Evolutionary conservation across 2,888 invertebrate genomes (phyloP).

Genomic region (Lepetodrilus schrolli): DNA sequence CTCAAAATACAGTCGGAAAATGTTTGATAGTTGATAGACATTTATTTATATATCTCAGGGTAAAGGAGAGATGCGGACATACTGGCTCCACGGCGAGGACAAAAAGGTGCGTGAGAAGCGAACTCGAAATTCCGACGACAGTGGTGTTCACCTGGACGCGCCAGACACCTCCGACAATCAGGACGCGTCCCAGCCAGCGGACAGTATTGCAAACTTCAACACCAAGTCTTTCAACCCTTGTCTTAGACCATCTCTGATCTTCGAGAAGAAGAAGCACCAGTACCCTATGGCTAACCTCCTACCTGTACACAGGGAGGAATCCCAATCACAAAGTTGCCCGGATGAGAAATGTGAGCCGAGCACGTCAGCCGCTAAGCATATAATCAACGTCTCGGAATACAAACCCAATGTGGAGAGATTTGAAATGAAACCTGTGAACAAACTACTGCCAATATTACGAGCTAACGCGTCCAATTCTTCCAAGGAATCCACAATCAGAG

Average conservation of each 20-base stretch:
- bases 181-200: neutral
- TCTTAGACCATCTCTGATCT: conserved; percentile 30
- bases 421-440: neutral
- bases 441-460: neutral
- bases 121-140: conserved; percentile 37
- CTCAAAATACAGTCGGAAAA: too few species aligned
- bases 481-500: neutral
- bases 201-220: neutral
- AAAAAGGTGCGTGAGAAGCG: conserved; percentile 31
- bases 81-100: conserved; percentile 63
- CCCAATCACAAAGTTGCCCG: neutral
- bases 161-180: conserved; percentile 25
- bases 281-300: neutral
- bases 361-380: neutral
- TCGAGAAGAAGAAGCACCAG: neutral
- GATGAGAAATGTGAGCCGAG: neutral
- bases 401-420: neutral
- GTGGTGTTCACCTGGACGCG: conserved; percentile 35
- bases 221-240: conserved; percentile 29
- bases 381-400: conserved; percentile 29
- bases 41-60: too few species aligned
- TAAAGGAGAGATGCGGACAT: conserved; percentile 72
- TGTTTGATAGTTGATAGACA: too few species aligned
- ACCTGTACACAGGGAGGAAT: neutral
- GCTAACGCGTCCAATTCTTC: conserved; percentile 15